phyloP scores from a whole-genome alignment of 2,888 invertebrate species.

The Drosophila vallismaia region DNA sequence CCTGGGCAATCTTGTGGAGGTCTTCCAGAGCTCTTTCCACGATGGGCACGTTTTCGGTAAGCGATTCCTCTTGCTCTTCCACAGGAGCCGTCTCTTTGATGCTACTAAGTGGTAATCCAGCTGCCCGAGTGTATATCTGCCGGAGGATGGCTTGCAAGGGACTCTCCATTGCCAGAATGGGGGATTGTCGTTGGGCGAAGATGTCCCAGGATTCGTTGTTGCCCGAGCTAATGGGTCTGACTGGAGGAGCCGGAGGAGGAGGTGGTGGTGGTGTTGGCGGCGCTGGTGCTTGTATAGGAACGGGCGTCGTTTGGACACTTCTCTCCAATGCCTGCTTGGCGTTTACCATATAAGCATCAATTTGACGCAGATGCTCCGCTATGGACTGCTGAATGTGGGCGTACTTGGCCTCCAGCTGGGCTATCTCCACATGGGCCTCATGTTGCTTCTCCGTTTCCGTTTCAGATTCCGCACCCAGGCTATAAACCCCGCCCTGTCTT shows the following conservation, averaged over 20 bases:
- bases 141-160: slow-evolving; percentile 77
- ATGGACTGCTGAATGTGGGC: slow-evolving; percentile 83
- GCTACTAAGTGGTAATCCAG: slow-evolving; percentile 45
- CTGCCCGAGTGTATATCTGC: slow-evolving; percentile 69
- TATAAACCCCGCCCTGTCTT: slow-evolving; percentile 58
- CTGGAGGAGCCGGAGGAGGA: slow-evolving; percentile 6
- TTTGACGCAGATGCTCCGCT: slow-evolving; percentile 82
- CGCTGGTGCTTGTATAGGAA: slow-evolving; percentile 17
- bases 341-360: slow-evolving; percentile 82
- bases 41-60: slow-evolving; percentile 81
- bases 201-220: slow-evolving; percentile 56
- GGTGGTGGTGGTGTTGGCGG: slow-evolving; percentile 12
- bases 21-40: slow-evolving; percentile 81
- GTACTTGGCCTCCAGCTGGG: slow-evolving; percentile 79
- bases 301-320: slow-evolving; percentile 53
- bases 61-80: slow-evolving; percentile 34
- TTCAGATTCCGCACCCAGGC: slow-evolving; percentile 26
- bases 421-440: slow-evolving; percentile 72
- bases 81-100: slow-evolving; percentile 33
- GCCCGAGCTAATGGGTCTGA: slow-evolving; percentile 10
- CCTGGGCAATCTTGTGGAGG: slow-evolving; percentile 72
- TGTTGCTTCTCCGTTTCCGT: slow-evolving; percentile 49
- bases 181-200: slow-evolving; percentile 57
- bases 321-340: slow-evolving; percentile 81
- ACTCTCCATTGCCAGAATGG: slow-evolving; percentile 70